Evolutionary conservation across 35 echinoderm and acorn worm genomes (phyloP), one percentile per base, ranked within the genome.

Genomic region (Acanthaster planci): DNA sequence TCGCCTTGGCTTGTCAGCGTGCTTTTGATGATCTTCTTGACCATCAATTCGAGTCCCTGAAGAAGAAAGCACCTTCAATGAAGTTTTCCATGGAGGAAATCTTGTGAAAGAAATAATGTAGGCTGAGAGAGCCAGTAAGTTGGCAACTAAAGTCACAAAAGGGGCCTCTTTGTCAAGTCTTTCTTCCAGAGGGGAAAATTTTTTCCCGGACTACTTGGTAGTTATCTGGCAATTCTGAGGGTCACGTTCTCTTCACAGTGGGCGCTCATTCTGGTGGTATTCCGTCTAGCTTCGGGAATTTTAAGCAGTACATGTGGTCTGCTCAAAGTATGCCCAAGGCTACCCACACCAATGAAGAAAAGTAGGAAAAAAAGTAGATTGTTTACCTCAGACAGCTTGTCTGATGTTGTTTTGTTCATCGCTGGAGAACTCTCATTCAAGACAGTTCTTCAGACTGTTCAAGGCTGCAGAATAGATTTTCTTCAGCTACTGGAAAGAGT

Each of bases 381-480:
- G 64, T 16, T 72, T 12, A 72, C 14, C 16, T 35, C 60, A 68
- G 60, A 68, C 60, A 68, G 60, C 19, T 35, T 34, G 60, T 68
- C 60, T 68, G 0, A 7, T 68, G 29, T 68, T 68, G 1, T 68
- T 68, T 68, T 12, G 60, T 68, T 68, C 55, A 19, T n/a, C 55
- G 27, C 55, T 59, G 55, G 55, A 59, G 55, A 59, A 59, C 6
- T 59, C 55, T 59, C 0, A 59, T 26, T 1, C 55, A 59, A 19
- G 55, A 59, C 55, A 59, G 55, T 59, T 59, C n/a, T n/a, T n/a
- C 54, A 57, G 54, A 18, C 86, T 35, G 76, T 87, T 30, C 39
- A 12, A 12, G 86, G 86, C 51, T 80, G 81, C 77, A 79, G 44
- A 22, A 55, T 88, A 38, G 77, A 88, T 81, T 81, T 88, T 82